phyloP scores from a whole-genome alignment of 2,888 invertebrate genomes.

The Pseudococcus jackbeardsleyi region DNA sequence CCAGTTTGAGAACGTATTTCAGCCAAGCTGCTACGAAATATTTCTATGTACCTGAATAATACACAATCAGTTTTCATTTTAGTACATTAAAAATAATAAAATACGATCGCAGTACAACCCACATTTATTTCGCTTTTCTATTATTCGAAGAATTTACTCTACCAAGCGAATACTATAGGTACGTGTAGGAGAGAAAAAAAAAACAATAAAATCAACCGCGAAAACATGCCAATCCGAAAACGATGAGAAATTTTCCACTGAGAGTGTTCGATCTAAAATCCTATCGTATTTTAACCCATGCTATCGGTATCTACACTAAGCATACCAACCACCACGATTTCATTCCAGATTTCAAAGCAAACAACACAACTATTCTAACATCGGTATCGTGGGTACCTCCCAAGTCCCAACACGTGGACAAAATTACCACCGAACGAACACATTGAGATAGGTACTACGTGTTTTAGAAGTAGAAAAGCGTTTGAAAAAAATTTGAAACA shows the following conservation, averaged over 20 bases:
- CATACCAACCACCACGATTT: background rate
- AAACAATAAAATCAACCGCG: background rate
- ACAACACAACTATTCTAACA: background rate
- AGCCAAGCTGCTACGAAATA: constrained; percentile 91
- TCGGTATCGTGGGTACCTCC: background rate
- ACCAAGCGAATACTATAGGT: background rate
- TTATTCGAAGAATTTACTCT: background rate
- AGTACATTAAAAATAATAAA: background rate
- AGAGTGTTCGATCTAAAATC: background rate
- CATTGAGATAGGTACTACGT: background rate
- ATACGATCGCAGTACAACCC: background rate
- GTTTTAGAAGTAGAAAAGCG: background rate
- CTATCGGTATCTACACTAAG: background rate
- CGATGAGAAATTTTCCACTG: background rate
- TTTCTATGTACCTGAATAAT: constrained; percentile 91
- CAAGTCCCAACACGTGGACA: background rate
- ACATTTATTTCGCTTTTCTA: background rate
- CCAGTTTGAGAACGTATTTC: constrained; percentile 78
- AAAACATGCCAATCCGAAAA: background rate
- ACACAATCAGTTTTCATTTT: background rate
- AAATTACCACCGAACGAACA: background rate
- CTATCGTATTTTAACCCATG: background rate
- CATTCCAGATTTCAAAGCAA: background rate
- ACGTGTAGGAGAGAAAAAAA: background rate
- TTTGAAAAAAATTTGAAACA: background rate